Percentiles rank a stretch among this genome's conserved stretches.
Conservation (phyloP, 2,888 invertebrate genomes). For the Calameuta filiformis region DNA sequence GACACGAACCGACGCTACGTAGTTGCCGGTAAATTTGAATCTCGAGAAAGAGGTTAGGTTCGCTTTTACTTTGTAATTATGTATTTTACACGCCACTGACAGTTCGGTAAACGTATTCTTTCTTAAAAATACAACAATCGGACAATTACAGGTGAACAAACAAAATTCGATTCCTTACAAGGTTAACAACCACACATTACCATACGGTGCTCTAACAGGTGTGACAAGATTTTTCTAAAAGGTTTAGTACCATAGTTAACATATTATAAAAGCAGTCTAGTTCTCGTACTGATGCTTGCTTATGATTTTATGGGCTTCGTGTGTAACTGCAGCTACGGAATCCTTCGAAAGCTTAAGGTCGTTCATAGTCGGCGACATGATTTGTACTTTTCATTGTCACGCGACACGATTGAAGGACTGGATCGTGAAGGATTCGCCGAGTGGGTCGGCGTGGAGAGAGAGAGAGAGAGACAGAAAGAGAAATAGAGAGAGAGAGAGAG, state of each 20-base stretch:
- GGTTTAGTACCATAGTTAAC: background rate
- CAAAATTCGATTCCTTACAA: background rate
- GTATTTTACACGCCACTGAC: background rate
- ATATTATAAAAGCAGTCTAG: background rate
- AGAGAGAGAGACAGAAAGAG: conserved; percentile 20
- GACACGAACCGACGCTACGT: background rate
- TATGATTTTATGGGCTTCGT: background rate
- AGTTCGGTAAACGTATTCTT: background rate
- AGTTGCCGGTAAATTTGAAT: background rate
- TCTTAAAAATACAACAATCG: background rate
- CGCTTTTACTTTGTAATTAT: background rate
- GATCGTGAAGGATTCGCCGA: conserved; percentile 14
- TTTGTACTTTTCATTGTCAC: conserved; percentile 54
- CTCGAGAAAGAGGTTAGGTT: background rate
- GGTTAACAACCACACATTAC: background rate
- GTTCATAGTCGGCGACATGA: conserved; percentile 25
- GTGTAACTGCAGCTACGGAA: background rate
- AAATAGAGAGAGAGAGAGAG: conserved; percentile 35
- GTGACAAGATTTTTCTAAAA: background rate
- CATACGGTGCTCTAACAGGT: background rate
- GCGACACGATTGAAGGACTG: conserved; percentile 33
- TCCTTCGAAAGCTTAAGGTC: background rate
- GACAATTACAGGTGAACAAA: background rate
- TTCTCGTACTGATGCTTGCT: background rate
- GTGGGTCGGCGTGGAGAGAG: conserved; percentile 15